Conservation (phyloP, 1,140 invertebrate genomes). For the Hestina assimilis region DNA sequence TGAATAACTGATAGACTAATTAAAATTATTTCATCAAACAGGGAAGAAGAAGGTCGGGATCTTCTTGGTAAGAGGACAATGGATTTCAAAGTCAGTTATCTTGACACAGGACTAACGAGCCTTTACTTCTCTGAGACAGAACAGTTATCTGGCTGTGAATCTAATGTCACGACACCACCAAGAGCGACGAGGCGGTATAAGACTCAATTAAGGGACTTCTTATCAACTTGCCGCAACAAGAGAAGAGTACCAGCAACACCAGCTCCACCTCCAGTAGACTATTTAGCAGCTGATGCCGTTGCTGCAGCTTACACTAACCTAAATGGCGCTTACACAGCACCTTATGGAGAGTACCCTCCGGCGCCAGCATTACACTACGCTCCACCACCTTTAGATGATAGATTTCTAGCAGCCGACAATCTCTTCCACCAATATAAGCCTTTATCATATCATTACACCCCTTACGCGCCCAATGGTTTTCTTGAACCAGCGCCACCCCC, state of each 20-base stretch:
- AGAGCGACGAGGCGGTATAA: slow-evolving; percentile 93
- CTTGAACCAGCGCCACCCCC: slow-evolving; percentile 81
- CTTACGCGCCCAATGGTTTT: slow-evolving; percentile 89
- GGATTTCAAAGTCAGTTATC: slow-evolving; percentile 99
- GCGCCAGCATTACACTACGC: slow-evolving; percentile 85
- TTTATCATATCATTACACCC: slow-evolving; percentile 87
- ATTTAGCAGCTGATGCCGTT: slow-evolving; percentile 81
- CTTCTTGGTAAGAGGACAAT: slow-evolving; percentile 97
- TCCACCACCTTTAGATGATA: slow-evolving; percentile 84
- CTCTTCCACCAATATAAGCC: slow-evolving; percentile 91
- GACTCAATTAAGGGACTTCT: slow-evolving; percentile 93
- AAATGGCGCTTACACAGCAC: slow-evolving; percentile 88
- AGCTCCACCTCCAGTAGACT: slow-evolving; percentile 70
- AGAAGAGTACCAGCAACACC: slow-evolving; percentile 84
- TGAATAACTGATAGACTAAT: too few species aligned
- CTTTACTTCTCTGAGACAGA: slow-evolving; percentile 93
- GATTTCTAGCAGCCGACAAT: slow-evolving; percentile 89
- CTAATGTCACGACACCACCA: slow-evolving; percentile 82
- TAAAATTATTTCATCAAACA: slow-evolving; percentile 69
- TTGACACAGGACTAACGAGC: slow-evolving; percentile 93
- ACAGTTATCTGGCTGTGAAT: slow-evolving; percentile 83
- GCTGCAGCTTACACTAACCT: slow-evolving; percentile 89
- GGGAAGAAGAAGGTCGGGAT: slow-evolving; percentile 98
- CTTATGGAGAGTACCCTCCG: slow-evolving; percentile 78
- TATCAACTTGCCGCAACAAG: slow-evolving; percentile 94